Evolutionary conservation across 2,888 invertebrate species (phyloP), one percentile per base, ranked within the genome.

Genomic region (Pachliopta kotzebuea): DNA sequence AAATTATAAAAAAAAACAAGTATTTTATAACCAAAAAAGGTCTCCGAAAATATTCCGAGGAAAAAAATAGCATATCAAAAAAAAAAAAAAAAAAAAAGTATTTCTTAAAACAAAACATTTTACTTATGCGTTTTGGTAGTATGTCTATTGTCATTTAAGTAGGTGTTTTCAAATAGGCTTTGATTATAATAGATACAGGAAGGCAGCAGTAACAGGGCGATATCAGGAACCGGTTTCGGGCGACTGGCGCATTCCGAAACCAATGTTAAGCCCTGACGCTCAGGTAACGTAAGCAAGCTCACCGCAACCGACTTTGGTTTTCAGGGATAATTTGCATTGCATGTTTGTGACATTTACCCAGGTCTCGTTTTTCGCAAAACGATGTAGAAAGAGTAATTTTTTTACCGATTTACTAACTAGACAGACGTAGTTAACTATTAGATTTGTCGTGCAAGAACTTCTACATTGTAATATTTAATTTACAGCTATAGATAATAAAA

Each of bases 191-290:
- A 59, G 23, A 23, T 58, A 54, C 52, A 52, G 50, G 52, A 55
- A 45, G 60, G 60, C 61, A 56, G 31, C 49, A 24, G 58, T 52
- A 54, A 37, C 42, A 54, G 55, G 18, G 53, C 57, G 59, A 29
- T 56, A 42, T 62, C 53, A 49, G 42, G 66, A 72, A 79, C 79
- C 78, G 80, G 80, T 79, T 79, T 68, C 72, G 23, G 26, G n/a
- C 26, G 53, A 29, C 53, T 61, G 71, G 66, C 73, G 71, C 78
- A 78, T 79, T 75, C 76, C 79, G 24, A 54, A 54, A 55, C 58
- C 56, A 26, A 21, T 56, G 42, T 60, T 65, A 29, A 56, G 29
- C 14, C 37, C 37, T 11, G 42, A 17, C 54, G 23, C 24, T 56
- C 59, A 49, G 49, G 20, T 49, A 20, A 37, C 37, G 2, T 37